Percentiles rank a stretch among this genome's conserved stretches.
phyloP scores from a whole-genome alignment of 1,140 invertebrate species.

The Hypothenemus hampei region DNA sequence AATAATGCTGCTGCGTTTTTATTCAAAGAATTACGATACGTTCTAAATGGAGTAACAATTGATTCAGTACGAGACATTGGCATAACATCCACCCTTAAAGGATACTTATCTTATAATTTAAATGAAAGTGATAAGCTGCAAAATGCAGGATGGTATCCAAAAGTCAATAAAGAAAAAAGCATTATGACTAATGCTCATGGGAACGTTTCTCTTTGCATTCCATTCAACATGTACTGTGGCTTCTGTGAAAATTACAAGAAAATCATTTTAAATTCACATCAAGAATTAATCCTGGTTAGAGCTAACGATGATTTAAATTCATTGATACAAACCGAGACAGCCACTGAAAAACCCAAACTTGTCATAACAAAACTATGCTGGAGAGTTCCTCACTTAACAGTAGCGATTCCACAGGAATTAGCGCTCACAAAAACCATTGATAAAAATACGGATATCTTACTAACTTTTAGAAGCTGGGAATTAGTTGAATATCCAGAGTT shows the following conservation, averaged over 20 bases:
- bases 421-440: slow-evolving; percentile 10
- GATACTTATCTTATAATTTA: background rate
- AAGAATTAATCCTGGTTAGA: too few relatives aligned
- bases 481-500: too few relatives aligned
- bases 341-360: background rate
- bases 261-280: too few relatives aligned
- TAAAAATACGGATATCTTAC: slow-evolving; percentile 2
- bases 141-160: slow-evolving; percentile 8
- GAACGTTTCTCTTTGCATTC: too few relatives aligned
- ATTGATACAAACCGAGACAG: background rate
- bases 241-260: too few relatives aligned
- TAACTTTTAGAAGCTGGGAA: slow-evolving; percentile 6
- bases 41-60: background rate
- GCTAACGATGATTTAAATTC: background rate
- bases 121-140: slow-evolving; percentile 1
- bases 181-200: too few relatives aligned
- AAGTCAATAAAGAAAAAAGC: too few relatives aligned
- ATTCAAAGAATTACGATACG: background rate
- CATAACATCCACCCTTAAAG: too few relatives aligned
- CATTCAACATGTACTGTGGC: too few relatives aligned
- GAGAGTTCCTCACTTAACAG: slow-evolving; percentile 4
- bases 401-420: slow-evolving; percentile 11
- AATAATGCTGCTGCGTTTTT: too few relatives aligned
- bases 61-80: too few relatives aligned
- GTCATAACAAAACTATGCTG: background rate